Conservation (phyloP, 2,888 invertebrate genomes). For the Chymomyza fuscimana region DNA sequence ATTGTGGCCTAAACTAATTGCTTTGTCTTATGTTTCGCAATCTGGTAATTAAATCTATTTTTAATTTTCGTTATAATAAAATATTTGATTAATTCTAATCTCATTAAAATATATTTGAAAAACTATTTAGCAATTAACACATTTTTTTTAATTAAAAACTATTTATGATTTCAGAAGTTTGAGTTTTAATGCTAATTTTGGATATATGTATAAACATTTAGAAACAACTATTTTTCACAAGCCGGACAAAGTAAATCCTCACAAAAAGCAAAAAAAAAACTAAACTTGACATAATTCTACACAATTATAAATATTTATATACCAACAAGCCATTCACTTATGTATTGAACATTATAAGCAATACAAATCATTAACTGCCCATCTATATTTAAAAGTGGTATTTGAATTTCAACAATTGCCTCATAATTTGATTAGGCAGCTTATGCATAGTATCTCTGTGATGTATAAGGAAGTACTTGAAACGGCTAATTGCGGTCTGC, state of each 20-base stretch:
- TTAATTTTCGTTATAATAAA: neutral
- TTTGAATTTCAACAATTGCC: slow-evolving; percentile 8
- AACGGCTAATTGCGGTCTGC: slow-evolving; percentile 14
- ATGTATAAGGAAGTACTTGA: slow-evolving; percentile 22
- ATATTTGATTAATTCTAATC: neutral
- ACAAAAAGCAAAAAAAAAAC: neutral
- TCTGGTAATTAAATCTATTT: neutral
- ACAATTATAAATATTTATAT: slow-evolving; percentile 3
- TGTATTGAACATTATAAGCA: neutral
- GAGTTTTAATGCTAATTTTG: neutral
- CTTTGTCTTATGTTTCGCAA: neutral
- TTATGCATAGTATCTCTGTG: neutral
- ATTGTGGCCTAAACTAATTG: neutral
- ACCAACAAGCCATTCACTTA: neutral
- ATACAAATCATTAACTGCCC: slow-evolving; percentile 12
- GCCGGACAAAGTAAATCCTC: neutral
- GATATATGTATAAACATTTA: no score
- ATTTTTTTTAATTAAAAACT: neutral
- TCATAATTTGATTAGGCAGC: slow-evolving; percentile 9
- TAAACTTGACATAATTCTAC: neutral
- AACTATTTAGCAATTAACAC: neutral
- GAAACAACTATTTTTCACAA: neutral
- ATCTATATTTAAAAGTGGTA: slow-evolving; percentile 6
- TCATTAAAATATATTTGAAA: neutral
- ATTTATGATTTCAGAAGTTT: neutral